A percentile compares a stretch with the other conserved stretches of the same genome.
Conservation (phyloP, 2,888 invertebrate genomes). For the Lasioglossum vierecki region DNA sequence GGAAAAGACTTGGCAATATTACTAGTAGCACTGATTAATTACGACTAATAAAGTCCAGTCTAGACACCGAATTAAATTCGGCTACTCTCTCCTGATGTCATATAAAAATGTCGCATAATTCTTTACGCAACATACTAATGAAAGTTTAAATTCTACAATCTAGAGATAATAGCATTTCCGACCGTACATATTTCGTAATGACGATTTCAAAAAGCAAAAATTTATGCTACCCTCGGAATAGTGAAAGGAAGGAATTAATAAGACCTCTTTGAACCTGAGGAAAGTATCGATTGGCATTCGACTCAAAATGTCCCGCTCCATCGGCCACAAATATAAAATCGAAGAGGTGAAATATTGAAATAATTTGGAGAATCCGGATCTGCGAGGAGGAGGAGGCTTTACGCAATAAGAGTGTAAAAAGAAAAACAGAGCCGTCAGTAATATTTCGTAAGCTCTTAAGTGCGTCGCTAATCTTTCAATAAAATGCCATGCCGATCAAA, state of each 20-base stretch:
- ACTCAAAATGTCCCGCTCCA: too few species aligned
- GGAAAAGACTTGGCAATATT: not conserved
- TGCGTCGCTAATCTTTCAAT: conserved; percentile 19
- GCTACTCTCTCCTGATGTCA: not conserved
- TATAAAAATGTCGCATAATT: not conserved
- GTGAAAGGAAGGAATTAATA: not conserved
- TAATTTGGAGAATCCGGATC: conserved; percentile 1
- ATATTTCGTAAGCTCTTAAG: conserved; percentile 25
- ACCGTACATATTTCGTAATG: not conserved
- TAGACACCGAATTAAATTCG: not conserved
- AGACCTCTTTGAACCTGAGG: not conserved
- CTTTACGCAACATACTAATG: not conserved
- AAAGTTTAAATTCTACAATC: conserved; percentile 5
- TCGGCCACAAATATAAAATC: not conserved
- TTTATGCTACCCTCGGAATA: not conserved
- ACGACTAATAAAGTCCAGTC: not conserved
- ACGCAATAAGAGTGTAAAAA: conserved; percentile 11
- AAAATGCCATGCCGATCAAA: conserved; percentile 17
- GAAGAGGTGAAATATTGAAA: not conserved
- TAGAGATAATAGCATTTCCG: not conserved
- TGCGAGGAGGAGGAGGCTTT: not conserved
- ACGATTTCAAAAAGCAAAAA: not conserved
- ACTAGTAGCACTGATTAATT: not conserved
- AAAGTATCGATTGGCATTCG: not conserved
- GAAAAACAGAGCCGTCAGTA: not conserved